A percentile compares a stretch with the other conserved stretches of the same genome.
Evolutionary conservation across 2,888 invertebrate species (phyloP).

Genomic region (Lasioglossum marginatum): DNA sequence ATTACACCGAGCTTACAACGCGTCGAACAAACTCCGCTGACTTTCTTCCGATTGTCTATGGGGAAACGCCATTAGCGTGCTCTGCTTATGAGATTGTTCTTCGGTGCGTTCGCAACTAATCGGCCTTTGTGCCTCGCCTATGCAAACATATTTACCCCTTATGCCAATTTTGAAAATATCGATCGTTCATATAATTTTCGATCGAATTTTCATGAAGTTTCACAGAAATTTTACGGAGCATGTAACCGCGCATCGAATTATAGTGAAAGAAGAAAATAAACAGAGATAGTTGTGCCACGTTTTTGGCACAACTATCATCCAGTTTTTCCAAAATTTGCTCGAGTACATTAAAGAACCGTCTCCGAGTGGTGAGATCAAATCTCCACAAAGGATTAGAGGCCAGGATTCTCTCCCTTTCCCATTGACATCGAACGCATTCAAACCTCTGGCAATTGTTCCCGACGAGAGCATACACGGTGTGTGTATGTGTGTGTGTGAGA

Average conservation of each 20-base stretch:
- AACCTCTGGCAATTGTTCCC: neutral
- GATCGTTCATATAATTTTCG: neutral
- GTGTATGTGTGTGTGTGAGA: too few species aligned
- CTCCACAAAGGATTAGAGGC: neutral
- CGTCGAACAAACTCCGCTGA: neutral
- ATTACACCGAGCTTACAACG: neutral
- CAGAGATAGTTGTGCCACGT: too few species aligned
- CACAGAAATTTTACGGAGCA: too few species aligned
- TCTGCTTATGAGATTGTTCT: neutral
- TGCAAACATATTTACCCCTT: neutral
- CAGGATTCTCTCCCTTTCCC: neutral
- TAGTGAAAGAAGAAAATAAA: too few species aligned
- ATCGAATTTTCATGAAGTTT: neutral
- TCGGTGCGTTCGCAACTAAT: neutral
- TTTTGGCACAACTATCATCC: neutral
- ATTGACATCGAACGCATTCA: neutral
- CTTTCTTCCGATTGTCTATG: constrained; percentile 3
- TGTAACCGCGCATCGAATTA: too few species aligned
- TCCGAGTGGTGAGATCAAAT: neutral
- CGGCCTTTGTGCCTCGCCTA: neutral
- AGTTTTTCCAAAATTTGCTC: neutral
- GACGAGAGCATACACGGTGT: neutral
- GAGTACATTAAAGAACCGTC: neutral
- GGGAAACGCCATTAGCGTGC: neutral
- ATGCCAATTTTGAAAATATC: neutral